Percentiles rank a stretch among this genome's conserved stretches.
Conservation (phyloP, 2,797 vertebrate species). For the Ctenopoma multispine region DNA sequence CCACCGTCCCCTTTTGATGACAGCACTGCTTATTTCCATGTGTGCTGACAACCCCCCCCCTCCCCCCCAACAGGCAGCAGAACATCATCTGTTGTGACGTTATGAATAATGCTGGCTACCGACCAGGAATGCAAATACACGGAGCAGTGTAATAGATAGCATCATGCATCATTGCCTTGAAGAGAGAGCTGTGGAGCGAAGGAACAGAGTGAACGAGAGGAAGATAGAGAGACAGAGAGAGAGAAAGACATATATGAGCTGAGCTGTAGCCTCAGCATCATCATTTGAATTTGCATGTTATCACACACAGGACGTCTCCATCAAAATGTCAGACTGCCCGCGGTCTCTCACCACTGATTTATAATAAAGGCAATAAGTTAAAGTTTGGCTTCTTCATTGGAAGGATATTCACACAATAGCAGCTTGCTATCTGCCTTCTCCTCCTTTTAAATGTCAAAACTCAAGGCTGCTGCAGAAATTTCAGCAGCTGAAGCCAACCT, state of each 20-base stretch:
- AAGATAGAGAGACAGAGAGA: constrained; percentile 8
- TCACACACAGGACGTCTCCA: constrained; percentile 74
- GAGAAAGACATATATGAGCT: constrained; percentile 51
- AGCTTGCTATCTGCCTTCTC: constrained; percentile 28
- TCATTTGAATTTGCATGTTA: constrained; percentile 81
- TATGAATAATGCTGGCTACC: constrained; percentile 75
- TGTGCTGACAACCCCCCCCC: constrained; percentile 29
- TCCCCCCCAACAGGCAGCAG: constrained; percentile 42
- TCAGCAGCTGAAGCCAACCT: constrained; percentile 8
- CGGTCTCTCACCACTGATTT: constrained; percentile 61
- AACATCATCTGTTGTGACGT: constrained; percentile 76
- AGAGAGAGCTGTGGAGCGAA: constrained; percentile 56
- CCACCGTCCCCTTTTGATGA: constrained; percentile 34
- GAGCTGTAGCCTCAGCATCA: constrained; percentile 61
- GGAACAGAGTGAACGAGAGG: background rate
- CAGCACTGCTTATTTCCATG: constrained; percentile 43
- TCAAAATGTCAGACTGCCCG: constrained; percentile 81
- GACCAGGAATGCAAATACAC: constrained; percentile 76
- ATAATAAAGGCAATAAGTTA: constrained; percentile 60
- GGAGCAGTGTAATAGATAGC: constrained; percentile 78
- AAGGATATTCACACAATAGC: constrained; percentile 43
- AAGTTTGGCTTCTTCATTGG: constrained; percentile 55
- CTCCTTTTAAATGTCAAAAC: constrained; percentile 59
- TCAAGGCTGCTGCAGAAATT: constrained; percentile 23
- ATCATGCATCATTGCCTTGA: constrained; percentile 68